A percentile compares a stretch with the other conserved stretches of the same genome.
Conservation (phyloP, 2,888 invertebrate genomes). For the Lasioglossum malachurum region DNA sequence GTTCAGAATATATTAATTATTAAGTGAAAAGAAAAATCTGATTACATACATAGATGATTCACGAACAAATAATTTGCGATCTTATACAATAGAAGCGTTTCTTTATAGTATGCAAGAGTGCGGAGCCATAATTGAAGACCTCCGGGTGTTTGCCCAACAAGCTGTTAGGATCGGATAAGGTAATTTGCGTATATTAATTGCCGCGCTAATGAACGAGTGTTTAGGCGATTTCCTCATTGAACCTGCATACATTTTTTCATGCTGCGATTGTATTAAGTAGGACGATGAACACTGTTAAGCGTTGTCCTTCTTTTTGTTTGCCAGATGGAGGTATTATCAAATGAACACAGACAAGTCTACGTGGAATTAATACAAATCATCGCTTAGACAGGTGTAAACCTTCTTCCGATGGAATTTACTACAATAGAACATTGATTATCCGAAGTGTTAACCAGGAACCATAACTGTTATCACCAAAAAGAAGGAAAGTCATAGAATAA, state of each 20-base stretch:
- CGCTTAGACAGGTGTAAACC: not conserved
- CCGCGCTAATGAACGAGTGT: conserved; percentile 35
- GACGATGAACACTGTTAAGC: conserved; percentile 31
- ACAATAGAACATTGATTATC: too few species aligned
- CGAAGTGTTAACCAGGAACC: too few species aligned
- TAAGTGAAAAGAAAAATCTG: too few species aligned
- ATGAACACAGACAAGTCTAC: conserved; percentile 20
- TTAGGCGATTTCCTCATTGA: conserved; percentile 10
- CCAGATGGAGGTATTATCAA: conserved; percentile 46
- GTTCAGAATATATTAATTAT: too few species aligned
- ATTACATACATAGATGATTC: not conserved
- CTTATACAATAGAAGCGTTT: not conserved
- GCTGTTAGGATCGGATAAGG: conserved; percentile 33
- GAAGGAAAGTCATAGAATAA: too few species aligned
- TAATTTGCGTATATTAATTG: conserved; percentile 37
- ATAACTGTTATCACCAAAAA: too few species aligned
- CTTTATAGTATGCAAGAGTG: not conserved
- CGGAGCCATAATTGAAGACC: conserved; percentile 24
- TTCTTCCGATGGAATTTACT: too few species aligned
- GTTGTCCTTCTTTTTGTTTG: conserved; percentile 41
- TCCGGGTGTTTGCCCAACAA: conserved; percentile 4
- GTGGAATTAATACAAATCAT: conserved; percentile 44
- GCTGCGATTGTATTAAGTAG: conserved; percentile 24
- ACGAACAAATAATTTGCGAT: not conserved
- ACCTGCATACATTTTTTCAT: conserved; percentile 14